phyloP scores from a whole-genome alignment of 2,888 invertebrate species.

The Sericinus montela region DNA sequence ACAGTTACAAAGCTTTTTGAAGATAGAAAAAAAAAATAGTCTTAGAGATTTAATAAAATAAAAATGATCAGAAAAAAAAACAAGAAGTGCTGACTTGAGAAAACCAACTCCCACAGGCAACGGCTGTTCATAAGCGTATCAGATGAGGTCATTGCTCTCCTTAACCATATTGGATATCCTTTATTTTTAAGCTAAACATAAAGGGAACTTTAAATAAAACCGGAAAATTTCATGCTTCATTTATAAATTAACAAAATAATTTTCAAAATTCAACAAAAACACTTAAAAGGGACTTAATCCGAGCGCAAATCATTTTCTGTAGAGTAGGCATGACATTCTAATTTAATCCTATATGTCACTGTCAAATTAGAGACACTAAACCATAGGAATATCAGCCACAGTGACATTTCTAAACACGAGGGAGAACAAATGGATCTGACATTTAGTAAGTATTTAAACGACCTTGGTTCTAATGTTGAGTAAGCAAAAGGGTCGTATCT shows the following conservation, averaged over 20 bases:
- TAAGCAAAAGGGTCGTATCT: constrained; percentile 53
- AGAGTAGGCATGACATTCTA: constrained; percentile 56
- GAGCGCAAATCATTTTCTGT: constrained; percentile 53
- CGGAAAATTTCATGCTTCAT: not conserved
- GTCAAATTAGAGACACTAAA: constrained; percentile 73
- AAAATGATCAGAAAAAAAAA: too few relatives aligned
- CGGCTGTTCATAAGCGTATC: too few relatives aligned
- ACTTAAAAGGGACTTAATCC: constrained; percentile 40
- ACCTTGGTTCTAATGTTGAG: constrained; percentile 60
- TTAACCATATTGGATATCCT: too few relatives aligned
- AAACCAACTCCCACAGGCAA: too few relatives aligned
- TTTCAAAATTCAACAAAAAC: constrained; percentile 14
- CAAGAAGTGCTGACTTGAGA: too few relatives aligned
- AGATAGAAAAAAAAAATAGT: too few relatives aligned
- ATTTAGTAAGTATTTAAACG: constrained; percentile 65
- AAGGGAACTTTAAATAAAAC: too few relatives aligned
- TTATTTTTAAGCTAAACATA: too few relatives aligned
- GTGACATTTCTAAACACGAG: constrained; percentile 74
- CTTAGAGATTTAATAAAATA: too few relatives aligned
- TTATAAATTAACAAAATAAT: not conserved
- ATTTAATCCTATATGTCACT: constrained; percentile 74
- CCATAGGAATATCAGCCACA: constrained; percentile 68
- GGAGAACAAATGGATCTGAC: constrained; percentile 73
- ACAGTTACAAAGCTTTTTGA: too few relatives aligned
- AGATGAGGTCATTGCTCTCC: too few relatives aligned